phyloP scores from a whole-genome alignment of 2,797 vertebrate genomes.

The Artibeus lituratus region DNA sequence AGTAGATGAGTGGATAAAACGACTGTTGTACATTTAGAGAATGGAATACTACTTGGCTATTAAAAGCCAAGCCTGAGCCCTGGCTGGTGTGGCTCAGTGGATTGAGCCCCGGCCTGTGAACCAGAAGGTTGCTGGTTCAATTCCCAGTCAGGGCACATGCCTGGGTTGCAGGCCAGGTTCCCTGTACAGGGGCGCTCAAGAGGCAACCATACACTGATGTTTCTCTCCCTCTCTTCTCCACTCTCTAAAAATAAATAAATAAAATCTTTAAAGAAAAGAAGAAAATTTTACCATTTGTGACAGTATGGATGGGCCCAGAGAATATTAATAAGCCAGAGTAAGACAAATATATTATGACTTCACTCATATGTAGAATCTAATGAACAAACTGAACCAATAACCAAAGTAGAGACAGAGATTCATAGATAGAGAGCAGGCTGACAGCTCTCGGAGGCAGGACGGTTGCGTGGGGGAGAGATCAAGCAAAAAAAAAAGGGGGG shows the following conservation, averaged over 20 bases:
- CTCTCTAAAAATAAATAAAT: too few species aligned
- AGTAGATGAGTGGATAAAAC: background rate
- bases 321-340: background rate
- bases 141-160: too few species aligned
- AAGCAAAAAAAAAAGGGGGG: background rate
- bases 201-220: too few species aligned
- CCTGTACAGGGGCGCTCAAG: too few species aligned
- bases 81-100: too few species aligned
- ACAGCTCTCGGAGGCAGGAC: background rate
- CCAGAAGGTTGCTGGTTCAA: too few species aligned
- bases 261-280: too few species aligned
- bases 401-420: background rate
- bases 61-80: background rate
- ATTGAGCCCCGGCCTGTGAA: too few species aligned
- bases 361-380: background rate
- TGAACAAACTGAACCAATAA: background rate
- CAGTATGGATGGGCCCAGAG: background rate
- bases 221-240: too few species aligned
- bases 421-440: background rate
- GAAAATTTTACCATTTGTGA: background rate
- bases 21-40: background rate
- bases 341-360: background rate
- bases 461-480: background rate
- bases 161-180: too few species aligned
- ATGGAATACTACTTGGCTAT: background rate